Conservation (phyloP, 2,797 vertebrate genomes). For the Numenius phaeopus region DNA sequence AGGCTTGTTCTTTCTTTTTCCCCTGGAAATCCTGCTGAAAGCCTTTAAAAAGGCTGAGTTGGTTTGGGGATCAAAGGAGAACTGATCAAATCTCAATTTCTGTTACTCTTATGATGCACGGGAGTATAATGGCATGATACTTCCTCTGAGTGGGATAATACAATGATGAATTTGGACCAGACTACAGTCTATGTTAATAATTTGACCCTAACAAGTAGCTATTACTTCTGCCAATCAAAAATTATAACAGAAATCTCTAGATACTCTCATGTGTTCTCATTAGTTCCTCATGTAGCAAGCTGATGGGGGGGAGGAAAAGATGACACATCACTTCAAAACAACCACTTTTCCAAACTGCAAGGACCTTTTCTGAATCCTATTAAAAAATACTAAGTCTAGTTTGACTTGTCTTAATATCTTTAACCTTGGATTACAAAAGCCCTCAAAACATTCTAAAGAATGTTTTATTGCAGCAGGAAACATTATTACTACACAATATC, state of each 20-base stretch:
- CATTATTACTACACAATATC: not conserved
- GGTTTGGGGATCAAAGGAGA: not conserved
- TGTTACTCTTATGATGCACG: not conserved
- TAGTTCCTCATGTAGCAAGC: not conserved
- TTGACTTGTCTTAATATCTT: not conserved
- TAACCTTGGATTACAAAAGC: constrained; percentile 30
- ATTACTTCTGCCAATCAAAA: not conserved
- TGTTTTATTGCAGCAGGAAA: not conserved
- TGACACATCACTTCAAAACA: not conserved
- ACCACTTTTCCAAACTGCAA: not conserved
- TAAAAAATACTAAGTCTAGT: not conserved
- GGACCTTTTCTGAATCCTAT: not conserved
- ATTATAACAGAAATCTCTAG: not conserved
- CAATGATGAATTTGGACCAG: not conserved
- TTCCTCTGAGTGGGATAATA: not conserved
- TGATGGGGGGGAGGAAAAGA: not conserved
- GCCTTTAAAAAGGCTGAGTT: not conserved
- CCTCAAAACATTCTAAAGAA: not conserved
- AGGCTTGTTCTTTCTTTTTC: not conserved
- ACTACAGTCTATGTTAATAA: not conserved
- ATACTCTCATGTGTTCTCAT: not conserved
- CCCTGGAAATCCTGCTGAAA: not conserved
- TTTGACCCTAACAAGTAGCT: not conserved
- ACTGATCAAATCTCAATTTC: not conserved
- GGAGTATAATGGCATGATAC: not conserved